Evolutionary conservation across 2,888 invertebrate species (phyloP).

Genomic region (Fissipunctia ypsillon): DNA sequence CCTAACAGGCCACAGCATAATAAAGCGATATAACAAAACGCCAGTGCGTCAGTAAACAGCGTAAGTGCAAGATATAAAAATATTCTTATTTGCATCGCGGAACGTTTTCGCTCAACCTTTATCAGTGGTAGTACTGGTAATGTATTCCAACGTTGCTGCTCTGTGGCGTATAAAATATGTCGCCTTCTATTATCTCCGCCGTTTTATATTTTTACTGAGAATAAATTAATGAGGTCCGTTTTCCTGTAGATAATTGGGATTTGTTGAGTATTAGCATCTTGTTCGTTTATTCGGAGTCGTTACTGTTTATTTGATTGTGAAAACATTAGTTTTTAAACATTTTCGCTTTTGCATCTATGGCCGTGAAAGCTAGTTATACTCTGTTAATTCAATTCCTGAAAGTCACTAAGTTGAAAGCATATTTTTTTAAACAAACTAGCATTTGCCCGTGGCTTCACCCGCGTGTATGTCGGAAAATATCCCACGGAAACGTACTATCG

Average conservation of each 20-base stretch:
- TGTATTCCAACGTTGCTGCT: slow-evolving; percentile 59
- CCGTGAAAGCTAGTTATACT: background rate
- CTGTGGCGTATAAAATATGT: slow-evolving; percentile 58
- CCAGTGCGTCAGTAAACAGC: slow-evolving; percentile 35
- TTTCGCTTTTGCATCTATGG: background rate
- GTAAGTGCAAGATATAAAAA: slow-evolving; percentile 65
- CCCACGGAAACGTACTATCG: too few relatives aligned
- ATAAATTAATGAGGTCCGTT: slow-evolving; percentile 52
- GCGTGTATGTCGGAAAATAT: too few relatives aligned
- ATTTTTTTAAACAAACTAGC: too few relatives aligned
- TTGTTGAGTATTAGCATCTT: slow-evolving; percentile 33
- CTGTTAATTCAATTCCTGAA: background rate
- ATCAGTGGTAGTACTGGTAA: slow-evolving; percentile 65
- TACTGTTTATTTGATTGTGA: slow-evolving; percentile 28
- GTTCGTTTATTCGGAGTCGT: background rate
- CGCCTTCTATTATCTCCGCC: slow-evolving; percentile 56
- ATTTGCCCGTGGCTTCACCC: too few relatives aligned
- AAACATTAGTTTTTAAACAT: slow-evolving; percentile 4
- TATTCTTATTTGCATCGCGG: slow-evolving; percentile 63
- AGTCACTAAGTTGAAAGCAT: background rate
- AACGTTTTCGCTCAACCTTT: slow-evolving; percentile 61
- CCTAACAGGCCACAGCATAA: slow-evolving; percentile 59
- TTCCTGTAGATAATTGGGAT: slow-evolving; percentile 57
- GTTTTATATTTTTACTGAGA: slow-evolving; percentile 49
- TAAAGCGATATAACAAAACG: slow-evolving; percentile 57